A percentile compares a stretch with the other conserved stretches of the same genome.
These are phyloP conservation scores for Crioceris asparagi DNA, from an alignment of 2,888 invertebrate species.

Conservation along the genomic window DNA sequence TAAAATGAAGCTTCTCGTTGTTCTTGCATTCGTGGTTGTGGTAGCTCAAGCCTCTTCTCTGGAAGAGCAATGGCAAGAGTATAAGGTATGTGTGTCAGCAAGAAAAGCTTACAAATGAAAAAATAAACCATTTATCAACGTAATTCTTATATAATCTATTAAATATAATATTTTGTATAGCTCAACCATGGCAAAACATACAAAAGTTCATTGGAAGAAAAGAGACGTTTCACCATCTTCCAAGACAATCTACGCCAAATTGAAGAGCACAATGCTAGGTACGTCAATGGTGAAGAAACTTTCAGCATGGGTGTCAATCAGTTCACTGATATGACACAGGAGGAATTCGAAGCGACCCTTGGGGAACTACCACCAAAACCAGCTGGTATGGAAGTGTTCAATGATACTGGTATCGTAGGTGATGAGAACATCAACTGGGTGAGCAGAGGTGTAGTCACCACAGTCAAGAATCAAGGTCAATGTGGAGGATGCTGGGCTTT, in stretches of 20 bases:
- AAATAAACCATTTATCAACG: not conserved
- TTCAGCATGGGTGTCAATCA: not conserved
- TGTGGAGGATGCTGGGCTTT: conserved; percentile 17
- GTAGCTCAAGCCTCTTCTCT: not conserved
- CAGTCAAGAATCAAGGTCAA: conserved; percentile 14
- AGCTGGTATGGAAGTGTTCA: not conserved
- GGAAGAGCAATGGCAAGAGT: not conserved
- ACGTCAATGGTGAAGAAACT: not conserved
- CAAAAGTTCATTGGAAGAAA: not conserved
- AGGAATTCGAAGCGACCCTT: not conserved
- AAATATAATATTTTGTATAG: not conserved
- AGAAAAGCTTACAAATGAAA: not conserved
- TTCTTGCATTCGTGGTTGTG: not conserved
- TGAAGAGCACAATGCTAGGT: not conserved
- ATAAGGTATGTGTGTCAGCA: not conserved
- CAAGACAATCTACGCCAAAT: not conserved
- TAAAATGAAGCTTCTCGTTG: not conserved
- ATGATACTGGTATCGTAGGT: not conserved
- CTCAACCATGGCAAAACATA: conserved; percentile 1
- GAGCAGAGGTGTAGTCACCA: conserved; percentile 11
- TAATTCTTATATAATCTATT: not conserved
- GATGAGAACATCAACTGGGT: conserved; percentile 12
- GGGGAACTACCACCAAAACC: not conserved
- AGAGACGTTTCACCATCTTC: conserved; percentile 1
- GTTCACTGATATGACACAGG: conserved; percentile 1